Conservation (phyloP, 2,888 invertebrate species). For the Lapara coniferarum region DNA sequence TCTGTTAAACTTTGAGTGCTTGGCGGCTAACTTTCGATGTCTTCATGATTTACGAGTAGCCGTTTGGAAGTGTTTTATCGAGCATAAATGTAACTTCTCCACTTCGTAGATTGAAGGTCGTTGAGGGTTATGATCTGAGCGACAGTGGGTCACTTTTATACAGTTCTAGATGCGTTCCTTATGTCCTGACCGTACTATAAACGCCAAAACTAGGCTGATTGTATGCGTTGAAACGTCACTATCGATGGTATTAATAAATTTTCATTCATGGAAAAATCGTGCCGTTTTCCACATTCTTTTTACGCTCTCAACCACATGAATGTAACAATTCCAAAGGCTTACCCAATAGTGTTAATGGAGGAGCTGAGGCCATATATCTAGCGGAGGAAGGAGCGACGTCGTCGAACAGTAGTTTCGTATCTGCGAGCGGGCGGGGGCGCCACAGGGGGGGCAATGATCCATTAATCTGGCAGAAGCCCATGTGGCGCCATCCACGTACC, state of each 20-base stretch:
- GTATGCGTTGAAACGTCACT: no score
- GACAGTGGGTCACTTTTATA: slow-evolving; percentile 65
- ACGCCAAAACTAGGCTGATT: neutral
- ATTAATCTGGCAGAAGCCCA: slow-evolving; percentile 93
- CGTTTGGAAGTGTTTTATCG: slow-evolving; percentile 82
- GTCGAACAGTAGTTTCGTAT: slow-evolving; percentile 77
- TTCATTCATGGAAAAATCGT: neutral
- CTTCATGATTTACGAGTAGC: slow-evolving; percentile 79
- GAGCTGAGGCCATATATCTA: slow-evolving; percentile 63
- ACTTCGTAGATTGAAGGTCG: slow-evolving; percentile 82
- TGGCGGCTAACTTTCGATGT: slow-evolving; percentile 81
- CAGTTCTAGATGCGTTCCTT: slow-evolving; percentile 28
- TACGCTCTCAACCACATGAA: slow-evolving; percentile 24
- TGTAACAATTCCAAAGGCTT: slow-evolving; percentile 22
- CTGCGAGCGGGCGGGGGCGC: slow-evolving; percentile 58
- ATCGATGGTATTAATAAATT: neutral
- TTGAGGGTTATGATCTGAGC: slow-evolving; percentile 55
- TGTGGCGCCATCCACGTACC: slow-evolving; percentile 87
- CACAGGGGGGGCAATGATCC: slow-evolving; percentile 88
- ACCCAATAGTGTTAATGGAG: slow-evolving; percentile 59
- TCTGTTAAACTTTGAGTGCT: slow-evolving; percentile 83
- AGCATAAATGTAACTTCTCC: slow-evolving; percentile 80
- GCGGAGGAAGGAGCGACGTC: slow-evolving; percentile 68
- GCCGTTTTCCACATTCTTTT: neutral
- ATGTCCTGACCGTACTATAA: neutral